Percentiles rank a stretch among this genome's conserved stretches.
These are phyloP conservation scores for Myotis yumanensis DNA, from an alignment of 2,113 vertebrate species.

Conservation along the genomic window DNA sequence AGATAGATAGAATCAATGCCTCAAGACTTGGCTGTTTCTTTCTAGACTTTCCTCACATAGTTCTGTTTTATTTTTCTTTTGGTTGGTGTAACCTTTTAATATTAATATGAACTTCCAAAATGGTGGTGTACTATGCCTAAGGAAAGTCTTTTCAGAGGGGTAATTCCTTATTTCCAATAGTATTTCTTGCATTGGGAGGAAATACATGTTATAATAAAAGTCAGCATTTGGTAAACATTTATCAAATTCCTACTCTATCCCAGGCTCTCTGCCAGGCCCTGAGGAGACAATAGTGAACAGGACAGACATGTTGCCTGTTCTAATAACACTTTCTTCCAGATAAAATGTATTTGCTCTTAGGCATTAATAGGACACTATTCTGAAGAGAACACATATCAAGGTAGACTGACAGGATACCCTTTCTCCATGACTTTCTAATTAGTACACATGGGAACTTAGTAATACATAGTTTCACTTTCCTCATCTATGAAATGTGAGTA, in stretches of 20 bases:
- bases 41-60: not conserved
- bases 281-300: not conserved
- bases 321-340: not conserved
- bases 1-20: not conserved
- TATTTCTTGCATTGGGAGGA: not conserved
- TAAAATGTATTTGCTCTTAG: not conserved
- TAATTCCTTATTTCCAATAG: not conserved
- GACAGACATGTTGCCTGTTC: not conserved
- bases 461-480: not conserved
- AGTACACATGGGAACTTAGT: not conserved
- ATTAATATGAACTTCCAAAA: not conserved
- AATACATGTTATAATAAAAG: not conserved
- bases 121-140: not conserved
- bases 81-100: not conserved
- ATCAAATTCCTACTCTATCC: not conserved
- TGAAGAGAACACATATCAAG: not conserved
- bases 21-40: not conserved
- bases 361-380: not conserved
- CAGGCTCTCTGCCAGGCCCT: not conserved
- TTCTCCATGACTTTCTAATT: not conserved
- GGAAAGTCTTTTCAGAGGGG: not conserved
- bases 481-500: not conserved
- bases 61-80: slow-evolving; percentile 22
- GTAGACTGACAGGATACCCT: not conserved
- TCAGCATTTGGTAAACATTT: not conserved